Base-by-base conservation (phyloP, 2,797 vertebrate genomes). In the Diplodus sargus region DNA sequence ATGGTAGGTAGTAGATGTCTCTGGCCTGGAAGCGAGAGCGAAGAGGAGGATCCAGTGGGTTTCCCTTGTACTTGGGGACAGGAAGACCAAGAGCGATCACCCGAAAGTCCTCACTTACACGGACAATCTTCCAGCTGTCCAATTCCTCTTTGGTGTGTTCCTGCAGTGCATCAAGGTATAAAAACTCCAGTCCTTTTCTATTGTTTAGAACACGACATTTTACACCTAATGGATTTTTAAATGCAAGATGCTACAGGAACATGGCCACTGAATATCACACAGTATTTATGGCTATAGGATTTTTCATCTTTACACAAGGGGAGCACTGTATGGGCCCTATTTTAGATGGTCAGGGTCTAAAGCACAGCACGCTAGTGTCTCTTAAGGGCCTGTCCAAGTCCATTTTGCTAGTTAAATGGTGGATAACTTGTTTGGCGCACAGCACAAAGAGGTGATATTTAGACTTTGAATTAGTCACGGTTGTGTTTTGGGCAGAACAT, bases 1-100 rank as follows among this genome's bases (percentile, higher is more conserved):
- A 99, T 17, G 98, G 97, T 2, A 99, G 92, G 90, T 97, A 96
- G 92, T 97, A 97, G 93, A 99, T 86, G 86, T 99, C 97, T 93
- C 98, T 95, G 76, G 98, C 98, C 92, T 99, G 98, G 92, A 99
- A 99, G 56, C 98, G 96, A 22, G 98, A 99, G 23, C 98, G 97
- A 23, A 99, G 96, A 0, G 98, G 98, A 0, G 98, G 98, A 77
- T 99, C 98, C 90, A 99, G 86, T 2, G 97, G 96, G 85, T 99
- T 99, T 61, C 98, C 98, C 76, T 96, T 94, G 79, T 99, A 99
- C 74, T 95, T 96, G 20, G 98, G 98, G 56, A 99, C 97, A 3
- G 98, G 98, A 68, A 99, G 94, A 8, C 98, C 98, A 49, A 99
- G 91, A 5, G 98, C 98, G 52, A 99, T 99, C 83, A 99, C 98